Evolutionary conservation across 2,888 invertebrate species (phyloP), one percentile per base, ranked within the genome.

Genomic region (Marasmarcha lunaedactyla): DNA sequence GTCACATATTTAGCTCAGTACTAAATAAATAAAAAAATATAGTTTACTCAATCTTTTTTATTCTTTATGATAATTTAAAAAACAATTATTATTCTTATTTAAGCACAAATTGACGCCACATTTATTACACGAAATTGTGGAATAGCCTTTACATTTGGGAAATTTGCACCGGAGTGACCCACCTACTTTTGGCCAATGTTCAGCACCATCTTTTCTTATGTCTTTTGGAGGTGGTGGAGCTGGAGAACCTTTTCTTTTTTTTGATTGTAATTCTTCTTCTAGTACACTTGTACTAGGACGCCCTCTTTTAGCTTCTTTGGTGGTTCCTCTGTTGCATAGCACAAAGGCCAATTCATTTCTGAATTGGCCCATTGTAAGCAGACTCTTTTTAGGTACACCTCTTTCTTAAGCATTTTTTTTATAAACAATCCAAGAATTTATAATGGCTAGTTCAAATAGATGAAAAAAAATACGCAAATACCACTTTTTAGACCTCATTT

Each of bases 111-210:
- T 56, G 14, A 60, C 54, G 6, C 52, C 46, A 57, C 60, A 57
- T 58, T 57, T 59, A 51, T 1, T 52, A 49, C 56, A 59, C 30
- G 51, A 51, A 39, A 58, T 58, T 59, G 59, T 61, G 46, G 57
- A 59, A 57, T 59, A 59, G 39, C 57, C 59, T 55, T 57, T 60
- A 42, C 57, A 59, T 57, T 63, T 55, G 33, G 55, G 59, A 50
- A 34, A 58, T 59, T 63, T 60, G 54, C 59, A 58, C 51, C 54
- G 50, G 48, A 59, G 57, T 54, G 55, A 55, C 49, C 54, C 53
- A 55, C 57, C 58, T 47, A 59, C 56, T 59, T 30, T 25, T n/a
- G 34, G 34, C 34, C 34, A 34, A 13, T 34, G 34, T 2, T 13
- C 34, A 12, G 12, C 4, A 5, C 14, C 14, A 34, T 34, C 34